Percentiles rank a stretch among this genome's conserved stretches.
Evolutionary conservation across 2,113 vertebrate genomes (phyloP).

Genomic region (Benthochromis sp.): DNA sequence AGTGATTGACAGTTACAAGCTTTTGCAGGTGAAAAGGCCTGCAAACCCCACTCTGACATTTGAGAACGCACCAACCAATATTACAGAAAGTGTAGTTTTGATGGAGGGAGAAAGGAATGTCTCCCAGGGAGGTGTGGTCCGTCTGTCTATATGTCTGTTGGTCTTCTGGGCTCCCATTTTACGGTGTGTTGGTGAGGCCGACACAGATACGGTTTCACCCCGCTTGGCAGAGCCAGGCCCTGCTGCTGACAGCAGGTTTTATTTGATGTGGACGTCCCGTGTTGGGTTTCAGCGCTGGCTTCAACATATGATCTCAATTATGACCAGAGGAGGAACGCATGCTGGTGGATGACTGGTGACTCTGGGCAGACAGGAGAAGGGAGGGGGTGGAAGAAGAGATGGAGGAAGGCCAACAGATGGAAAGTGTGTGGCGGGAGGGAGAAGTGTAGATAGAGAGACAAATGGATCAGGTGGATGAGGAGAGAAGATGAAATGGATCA

Average conservation of each 20-base stretch:
- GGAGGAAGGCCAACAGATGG: constrained; percentile 48
- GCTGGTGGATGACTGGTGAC: constrained; percentile 61
- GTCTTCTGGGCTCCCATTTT: constrained; percentile 50
- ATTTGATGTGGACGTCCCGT: constrained; percentile 71
- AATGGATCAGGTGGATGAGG: constrained; percentile 12
- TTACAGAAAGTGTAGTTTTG: constrained; percentile 11
- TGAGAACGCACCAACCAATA: neutral
- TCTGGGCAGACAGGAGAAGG: constrained; percentile 32
- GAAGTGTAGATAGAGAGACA: neutral
- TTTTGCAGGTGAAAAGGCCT: neutral
- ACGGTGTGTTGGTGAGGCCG: constrained; percentile 58
- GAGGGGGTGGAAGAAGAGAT: constrained; percentile 14
- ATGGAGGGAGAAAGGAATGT: constrained; percentile 31
- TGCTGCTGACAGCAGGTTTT: constrained; percentile 67
- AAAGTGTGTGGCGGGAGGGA: neutral
- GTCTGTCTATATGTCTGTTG: neutral
- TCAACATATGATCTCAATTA: constrained; percentile 77
- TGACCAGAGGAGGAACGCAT: constrained; percentile 56
- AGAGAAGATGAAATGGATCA: neutral
- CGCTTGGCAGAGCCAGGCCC: constrained; percentile 50
- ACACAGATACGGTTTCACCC: constrained; percentile 64
- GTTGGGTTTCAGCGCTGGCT: constrained; percentile 66
- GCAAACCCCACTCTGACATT: neutral
- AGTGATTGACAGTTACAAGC: constrained; percentile 14
- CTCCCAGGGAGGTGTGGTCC: constrained; percentile 22